Percentiles rank a stretch among this genome's conserved stretches.
These are phyloP conservation scores for Pharmacophagus antenor DNA, from an alignment of 2,888 invertebrate species.

Conservation along the genomic window DNA sequence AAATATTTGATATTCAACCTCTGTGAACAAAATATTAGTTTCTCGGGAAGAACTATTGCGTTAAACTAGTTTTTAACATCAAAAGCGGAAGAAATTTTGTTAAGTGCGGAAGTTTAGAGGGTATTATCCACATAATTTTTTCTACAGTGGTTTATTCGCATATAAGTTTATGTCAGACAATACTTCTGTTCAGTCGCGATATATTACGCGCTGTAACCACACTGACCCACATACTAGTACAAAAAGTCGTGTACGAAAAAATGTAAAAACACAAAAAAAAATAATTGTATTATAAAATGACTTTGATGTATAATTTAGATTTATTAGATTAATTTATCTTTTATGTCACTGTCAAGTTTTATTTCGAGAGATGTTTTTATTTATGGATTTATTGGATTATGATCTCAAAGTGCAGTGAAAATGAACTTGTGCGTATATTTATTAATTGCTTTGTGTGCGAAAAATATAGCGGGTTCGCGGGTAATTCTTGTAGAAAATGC, in stretches of 20 bases:
- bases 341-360: neutral
- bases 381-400: conserved; percentile 37
- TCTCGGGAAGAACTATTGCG: neutral
- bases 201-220: conserved; percentile 60
- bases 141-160: conserved; percentile 59
- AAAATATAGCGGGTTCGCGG: conserved; percentile 53
- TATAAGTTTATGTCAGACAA: conserved; percentile 75
- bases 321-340: neutral
- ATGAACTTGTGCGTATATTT: conserved; percentile 61
- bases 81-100: neutral
- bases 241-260: conserved; percentile 32
- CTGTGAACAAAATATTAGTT: no score
- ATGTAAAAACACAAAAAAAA: conserved; percentile 1
- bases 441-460: conserved; percentile 52
- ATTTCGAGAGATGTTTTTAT: conserved; percentile 5
- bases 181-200: conserved; percentile 68
- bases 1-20: no score
- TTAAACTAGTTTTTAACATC: neutral
- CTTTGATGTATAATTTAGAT: neutral
- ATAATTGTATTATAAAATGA: neutral
- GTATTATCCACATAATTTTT: conserved; percentile 54
- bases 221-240: conserved; percentile 55
- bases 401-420: conserved; percentile 54
- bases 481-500: conserved; percentile 76
- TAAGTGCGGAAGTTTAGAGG: neutral